Evolutionary conservation across 23 tunicate species (phyloP).

Genomic region (Phallusia fumigata): DNA sequence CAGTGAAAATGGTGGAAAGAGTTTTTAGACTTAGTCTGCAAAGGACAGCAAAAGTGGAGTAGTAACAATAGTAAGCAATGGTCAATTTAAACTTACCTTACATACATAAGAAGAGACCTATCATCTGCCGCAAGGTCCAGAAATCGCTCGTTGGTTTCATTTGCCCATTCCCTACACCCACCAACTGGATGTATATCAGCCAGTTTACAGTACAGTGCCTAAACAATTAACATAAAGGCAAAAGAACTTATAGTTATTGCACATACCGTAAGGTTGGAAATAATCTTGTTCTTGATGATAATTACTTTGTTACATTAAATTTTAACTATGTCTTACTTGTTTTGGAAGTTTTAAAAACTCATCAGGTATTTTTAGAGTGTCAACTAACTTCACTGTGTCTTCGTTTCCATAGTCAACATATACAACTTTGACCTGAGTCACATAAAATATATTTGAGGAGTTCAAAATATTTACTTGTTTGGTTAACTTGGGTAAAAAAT

Average conservation of each 20-base stretch:
- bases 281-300: background rate
- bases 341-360: constrained; percentile 52
- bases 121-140: constrained; percentile 36
- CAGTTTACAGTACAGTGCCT: constrained; percentile 34
- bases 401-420: constrained; percentile 76
- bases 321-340: constrained; percentile 26
- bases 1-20: no score
- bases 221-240: background rate
- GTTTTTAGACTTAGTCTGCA: no score
- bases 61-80: no score
- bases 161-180: constrained; percentile 21
- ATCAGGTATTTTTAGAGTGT: constrained; percentile 57
- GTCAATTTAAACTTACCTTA: constrained; percentile 12
- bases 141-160: constrained; percentile 34
- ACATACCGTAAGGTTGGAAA: no score
- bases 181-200: constrained; percentile 23
- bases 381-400: constrained; percentile 22
- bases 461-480: no score
- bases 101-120: constrained; percentile 13
- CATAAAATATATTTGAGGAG: no score
- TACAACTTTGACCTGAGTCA: constrained; percentile 23
- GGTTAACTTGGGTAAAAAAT: no score
- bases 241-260: no score
- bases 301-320: background rate
- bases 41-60: no score